Base-by-base conservation (phyloP, 2,888 invertebrate genomes). In the Tubulanus polymorphus region DNA sequence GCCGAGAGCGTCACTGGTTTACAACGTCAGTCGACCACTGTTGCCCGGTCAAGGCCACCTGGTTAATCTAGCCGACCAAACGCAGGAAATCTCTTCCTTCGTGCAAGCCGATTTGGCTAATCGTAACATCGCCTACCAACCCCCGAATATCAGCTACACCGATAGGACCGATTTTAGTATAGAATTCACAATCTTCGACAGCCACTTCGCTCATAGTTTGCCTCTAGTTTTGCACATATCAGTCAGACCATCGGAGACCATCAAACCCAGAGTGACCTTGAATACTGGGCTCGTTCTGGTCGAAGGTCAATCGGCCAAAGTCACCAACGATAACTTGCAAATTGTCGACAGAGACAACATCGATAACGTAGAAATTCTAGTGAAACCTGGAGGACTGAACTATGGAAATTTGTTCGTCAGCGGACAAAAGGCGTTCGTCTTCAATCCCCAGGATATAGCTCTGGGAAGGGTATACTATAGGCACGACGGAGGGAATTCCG, bases 321-420 rank as follows among this genome's bases (percentile, higher is more conserved):
- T 79, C 37, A 67, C 67, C 1, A 47, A 62, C 15, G 61, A 67
- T 27, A 65, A 74, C 51, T 61, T 78, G 12, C 68, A 71, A 55
- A 68, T 78, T 30, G 73, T 74, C n/a, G 77, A 77, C 60, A 67
- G 64, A 26, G 74, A 75, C 57, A 77, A 77, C 60, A 58, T 72
- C n/a, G 55, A 69, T 28, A 64, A 68, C 27, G 70, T 77, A 2
- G 56, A 71, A 51, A 62, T 73, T 20, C 71, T 71, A 59, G 69
- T 78, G 28, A 72, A 70, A 25, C n/a, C n/a, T n/a, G 74, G 74
- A 3, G 78, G 76, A 5, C 66, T 73, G 28, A 59, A 68, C 30
- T 72, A 75, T 60, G 78, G 78, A 2, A 61, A 65, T 2, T 60
- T 78, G 37, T 61, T 70, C 48, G 68, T 76, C 20, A 65, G 71